A percentile compares a stretch with the other conserved stretches of the same genome.
Conservation (phyloP, 2,888 invertebrate species). For the Sarcophaga carnaria region DNA sequence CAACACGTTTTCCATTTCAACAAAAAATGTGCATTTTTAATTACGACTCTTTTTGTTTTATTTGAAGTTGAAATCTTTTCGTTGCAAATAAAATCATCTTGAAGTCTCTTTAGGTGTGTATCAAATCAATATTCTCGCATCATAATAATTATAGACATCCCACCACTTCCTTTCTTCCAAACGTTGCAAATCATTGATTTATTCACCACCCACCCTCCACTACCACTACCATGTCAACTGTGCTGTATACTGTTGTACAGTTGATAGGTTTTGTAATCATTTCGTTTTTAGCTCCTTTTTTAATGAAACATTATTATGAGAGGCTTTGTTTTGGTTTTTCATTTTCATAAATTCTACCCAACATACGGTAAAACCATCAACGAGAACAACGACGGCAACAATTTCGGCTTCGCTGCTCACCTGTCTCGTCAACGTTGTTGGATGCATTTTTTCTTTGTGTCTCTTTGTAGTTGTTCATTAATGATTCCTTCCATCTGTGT, state of each 20-base stretch:
- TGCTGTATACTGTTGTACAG: not conserved
- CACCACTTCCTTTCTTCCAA: not conserved
- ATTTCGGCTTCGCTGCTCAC: slow-evolving; percentile 60
- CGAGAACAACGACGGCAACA: slow-evolving; percentile 2
- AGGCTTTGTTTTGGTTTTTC: not conserved
- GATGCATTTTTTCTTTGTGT: slow-evolving; percentile 40
- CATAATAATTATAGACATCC: slow-evolving; percentile 5
- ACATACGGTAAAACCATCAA: slow-evolving; percentile 18
- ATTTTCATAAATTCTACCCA: slow-evolving; percentile 26
- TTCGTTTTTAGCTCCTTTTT: slow-evolving; percentile 26
- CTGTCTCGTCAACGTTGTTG: slow-evolving; percentile 58
- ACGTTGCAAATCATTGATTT: not conserved
- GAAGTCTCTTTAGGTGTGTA: not conserved
- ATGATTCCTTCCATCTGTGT: slow-evolving; percentile 8
- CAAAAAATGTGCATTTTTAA: not conserved
- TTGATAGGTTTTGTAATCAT: not conserved
- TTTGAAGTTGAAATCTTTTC: not conserved
- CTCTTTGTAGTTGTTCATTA: slow-evolving; percentile 14
- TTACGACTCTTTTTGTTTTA: not conserved
- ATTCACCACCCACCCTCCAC: slow-evolving; percentile 10
- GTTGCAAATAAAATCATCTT: not conserved
- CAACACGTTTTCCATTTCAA: not conserved
- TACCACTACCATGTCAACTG: not conserved
- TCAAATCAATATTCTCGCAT: slow-evolving; percentile 20
- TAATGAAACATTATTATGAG: not conserved